Evolutionary conservation across 2,888 invertebrate genomes (phyloP).

Genomic region (Drosophila kanekoi): DNA sequence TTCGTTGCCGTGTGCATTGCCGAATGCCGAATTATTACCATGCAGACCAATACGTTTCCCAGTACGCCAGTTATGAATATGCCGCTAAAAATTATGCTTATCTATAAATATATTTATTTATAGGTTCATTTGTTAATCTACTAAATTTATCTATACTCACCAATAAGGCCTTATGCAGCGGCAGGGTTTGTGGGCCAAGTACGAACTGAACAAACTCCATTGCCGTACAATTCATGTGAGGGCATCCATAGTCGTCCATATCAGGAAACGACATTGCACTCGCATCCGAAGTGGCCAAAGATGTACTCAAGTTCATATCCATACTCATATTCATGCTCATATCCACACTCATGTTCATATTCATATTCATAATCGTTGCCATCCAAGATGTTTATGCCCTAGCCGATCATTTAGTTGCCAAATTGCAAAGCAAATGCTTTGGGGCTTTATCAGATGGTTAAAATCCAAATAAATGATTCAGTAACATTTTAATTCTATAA

Average conservation of each 20-base stretch:
- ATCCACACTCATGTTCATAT: not conserved
- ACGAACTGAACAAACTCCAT: slow-evolving; percentile 87
- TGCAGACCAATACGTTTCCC: slow-evolving; percentile 94
- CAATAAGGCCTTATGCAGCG: slow-evolving; percentile 86
- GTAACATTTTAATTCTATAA: too few species aligned
- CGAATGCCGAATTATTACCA: slow-evolving; percentile 92
- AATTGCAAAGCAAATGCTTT: too few species aligned
- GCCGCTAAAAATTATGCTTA: slow-evolving; percentile 89
- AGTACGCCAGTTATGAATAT: slow-evolving; percentile 94
- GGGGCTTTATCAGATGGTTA: too few species aligned
- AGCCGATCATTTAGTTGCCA: too few species aligned
- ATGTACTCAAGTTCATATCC: slow-evolving; percentile 11
- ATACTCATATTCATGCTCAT: slow-evolving; percentile 1
- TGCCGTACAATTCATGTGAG: slow-evolving; percentile 86
- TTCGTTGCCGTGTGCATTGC: slow-evolving; percentile 96
- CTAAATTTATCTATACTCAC: slow-evolving; percentile 67
- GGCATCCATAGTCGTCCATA: slow-evolving; percentile 42
- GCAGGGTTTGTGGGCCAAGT: slow-evolving; percentile 88
- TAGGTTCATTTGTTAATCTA: not conserved
- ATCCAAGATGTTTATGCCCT: too few species aligned
- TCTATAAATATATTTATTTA: slow-evolving; percentile 63
- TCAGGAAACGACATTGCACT: slow-evolving; percentile 1
- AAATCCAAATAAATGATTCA: too few species aligned
- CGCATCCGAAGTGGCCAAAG: slow-evolving; percentile 4
- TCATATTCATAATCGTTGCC: not conserved